Evolutionary conservation across 2,888 invertebrate species (phyloP).

Genomic region (Tortricodes alternella): DNA sequence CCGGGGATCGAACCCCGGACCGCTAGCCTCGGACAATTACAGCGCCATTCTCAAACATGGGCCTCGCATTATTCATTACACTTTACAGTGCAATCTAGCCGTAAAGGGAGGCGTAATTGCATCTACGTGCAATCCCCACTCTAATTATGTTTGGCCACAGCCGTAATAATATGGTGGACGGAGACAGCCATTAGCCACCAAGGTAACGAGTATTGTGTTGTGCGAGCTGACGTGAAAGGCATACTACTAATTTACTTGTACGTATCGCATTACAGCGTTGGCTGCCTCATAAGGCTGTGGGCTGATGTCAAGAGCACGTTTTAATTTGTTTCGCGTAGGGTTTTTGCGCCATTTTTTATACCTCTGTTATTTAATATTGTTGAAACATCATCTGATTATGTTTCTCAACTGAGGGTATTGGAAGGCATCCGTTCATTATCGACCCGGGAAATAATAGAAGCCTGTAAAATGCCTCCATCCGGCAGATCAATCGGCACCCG

Average conservation of each 20-base stretch:
- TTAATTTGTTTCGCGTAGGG: background rate
- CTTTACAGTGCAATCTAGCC: conserved; percentile 32
- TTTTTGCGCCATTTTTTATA: no score
- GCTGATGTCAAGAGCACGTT: background rate
- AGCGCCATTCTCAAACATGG: background rate
- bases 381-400: background rate
- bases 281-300: background rate
- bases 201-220: conserved; percentile 50
- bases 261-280: background rate
- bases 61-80: conserved; percentile 13
- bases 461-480: background rate
- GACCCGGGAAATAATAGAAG: conserved; percentile 6
- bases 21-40: no score
- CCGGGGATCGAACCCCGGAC: no score
- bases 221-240: conserved; percentile 22
- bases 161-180: conserved; percentile 57
- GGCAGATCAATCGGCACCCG: conserved; percentile 7
- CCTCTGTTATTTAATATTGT: background rate
- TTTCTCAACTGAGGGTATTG: background rate
- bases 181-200: conserved; percentile 52
- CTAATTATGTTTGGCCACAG: conserved; percentile 69
- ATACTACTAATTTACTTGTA: conserved; percentile 20
- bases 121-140: conserved; percentile 67
- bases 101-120: conserved; percentile 57
- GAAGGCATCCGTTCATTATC: background rate